phyloP scores from a whole-genome alignment of 1,140 invertebrate genomes.

The Asobara japonica region DNA sequence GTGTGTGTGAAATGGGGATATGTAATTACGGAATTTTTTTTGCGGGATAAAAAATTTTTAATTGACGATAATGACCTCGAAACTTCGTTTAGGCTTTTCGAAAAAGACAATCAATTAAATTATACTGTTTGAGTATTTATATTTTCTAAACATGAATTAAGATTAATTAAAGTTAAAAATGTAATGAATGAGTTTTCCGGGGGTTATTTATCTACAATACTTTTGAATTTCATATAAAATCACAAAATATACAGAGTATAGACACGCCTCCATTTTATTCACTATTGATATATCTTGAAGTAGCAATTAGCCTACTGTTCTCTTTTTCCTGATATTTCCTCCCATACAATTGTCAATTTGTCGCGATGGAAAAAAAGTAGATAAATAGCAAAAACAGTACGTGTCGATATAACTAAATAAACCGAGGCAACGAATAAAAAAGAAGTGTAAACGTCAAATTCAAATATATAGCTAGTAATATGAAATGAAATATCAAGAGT shows the following conservation, averaged over 20 bases:
- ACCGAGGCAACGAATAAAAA: constrained; percentile 4
- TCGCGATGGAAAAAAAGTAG: background rate
- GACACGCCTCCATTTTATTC: constrained; percentile 25
- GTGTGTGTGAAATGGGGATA: too few relatives aligned
- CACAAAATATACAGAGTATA: constrained; percentile 67
- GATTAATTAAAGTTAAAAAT: constrained; percentile 47
- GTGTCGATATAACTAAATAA: background rate
- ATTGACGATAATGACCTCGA: too few relatives aligned
- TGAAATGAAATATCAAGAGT: background rate
- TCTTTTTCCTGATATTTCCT: background rate
- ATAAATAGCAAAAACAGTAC: constrained; percentile 1
- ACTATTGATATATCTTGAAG: background rate
- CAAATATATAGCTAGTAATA: background rate
- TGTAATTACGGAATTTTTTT: too few relatives aligned
- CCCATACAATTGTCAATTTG: background rate
- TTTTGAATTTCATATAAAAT: constrained; percentile 63
- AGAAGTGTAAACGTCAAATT: background rate
- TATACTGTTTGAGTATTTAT: constrained; percentile 61
- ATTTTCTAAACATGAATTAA: constrained; percentile 48
- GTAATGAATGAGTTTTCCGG: constrained; percentile 56
- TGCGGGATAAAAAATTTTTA: too few relatives aligned
- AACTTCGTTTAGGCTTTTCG: background rate
- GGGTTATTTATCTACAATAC: constrained; percentile 66
- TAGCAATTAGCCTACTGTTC: background rate
- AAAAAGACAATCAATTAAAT: constrained; percentile 38